Percentiles rank a stretch among this genome's conserved stretches.
phyloP scores from a whole-genome alignment of 2,113 vertebrate species.

The Xyrauchen texanus region DNA sequence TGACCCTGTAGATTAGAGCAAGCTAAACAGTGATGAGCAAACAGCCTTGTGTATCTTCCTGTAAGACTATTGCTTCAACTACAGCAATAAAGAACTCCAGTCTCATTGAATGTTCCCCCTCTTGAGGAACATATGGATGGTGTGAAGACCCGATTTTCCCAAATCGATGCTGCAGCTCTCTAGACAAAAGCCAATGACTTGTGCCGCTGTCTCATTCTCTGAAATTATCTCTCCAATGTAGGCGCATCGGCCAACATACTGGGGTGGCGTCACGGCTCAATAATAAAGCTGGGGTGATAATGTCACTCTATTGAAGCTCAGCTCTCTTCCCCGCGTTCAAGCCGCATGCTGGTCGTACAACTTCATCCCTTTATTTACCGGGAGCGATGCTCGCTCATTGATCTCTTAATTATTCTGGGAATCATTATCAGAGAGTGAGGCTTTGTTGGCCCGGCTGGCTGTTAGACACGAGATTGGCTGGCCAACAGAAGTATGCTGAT shows the following conservation, averaged over 20 bases:
- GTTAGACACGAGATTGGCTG: conserved; percentile 8
- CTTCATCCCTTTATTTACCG: conserved; percentile 33
- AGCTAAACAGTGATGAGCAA: conserved; percentile 22
- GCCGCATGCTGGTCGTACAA: not conserved
- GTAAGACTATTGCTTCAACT: conserved; percentile 19
- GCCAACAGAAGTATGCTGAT: conserved; percentile 2
- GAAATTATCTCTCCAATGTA: conserved; percentile 41
- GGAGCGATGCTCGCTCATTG: conserved; percentile 43
- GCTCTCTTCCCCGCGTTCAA: conserved; percentile 24
- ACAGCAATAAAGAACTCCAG: conserved; percentile 21
- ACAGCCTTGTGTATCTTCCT: conserved; percentile 1
- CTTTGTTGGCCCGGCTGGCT: conserved; percentile 12
- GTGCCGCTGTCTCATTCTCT: conserved; percentile 38
- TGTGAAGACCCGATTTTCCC: conserved; percentile 37
- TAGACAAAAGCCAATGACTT: conserved; percentile 47
- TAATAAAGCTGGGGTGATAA: conserved; percentile 54
- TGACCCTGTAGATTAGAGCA: not conserved
- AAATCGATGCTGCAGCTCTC: conserved; percentile 32
- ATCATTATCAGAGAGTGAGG: conserved; percentile 50
- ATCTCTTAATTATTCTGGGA: conserved; percentile 58
- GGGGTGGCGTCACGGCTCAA: conserved; percentile 20
- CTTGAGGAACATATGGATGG: conserved; percentile 37
- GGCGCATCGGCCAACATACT: conserved; percentile 30
- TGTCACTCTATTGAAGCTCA: conserved; percentile 51
- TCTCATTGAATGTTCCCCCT: conserved; percentile 36